Conservation (phyloP, 2,113 vertebrate species). For the Heliornis fulica region DNA sequence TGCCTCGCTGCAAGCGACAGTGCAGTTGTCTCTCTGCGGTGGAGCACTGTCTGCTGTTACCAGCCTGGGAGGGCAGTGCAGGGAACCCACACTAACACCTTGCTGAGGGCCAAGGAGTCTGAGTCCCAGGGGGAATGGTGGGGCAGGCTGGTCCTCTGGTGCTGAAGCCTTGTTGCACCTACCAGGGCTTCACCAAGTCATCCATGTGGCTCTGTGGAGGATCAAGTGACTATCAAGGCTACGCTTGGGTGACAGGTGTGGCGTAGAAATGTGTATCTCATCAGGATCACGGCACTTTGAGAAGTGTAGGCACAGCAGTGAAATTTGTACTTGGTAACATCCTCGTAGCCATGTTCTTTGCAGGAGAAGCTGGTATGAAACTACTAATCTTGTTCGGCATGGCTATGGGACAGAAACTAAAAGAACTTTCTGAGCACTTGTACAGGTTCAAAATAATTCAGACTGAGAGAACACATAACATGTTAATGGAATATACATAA, state of each 20-base stretch:
- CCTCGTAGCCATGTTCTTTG: background rate
- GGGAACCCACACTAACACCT: background rate
- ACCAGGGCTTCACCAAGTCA: background rate
- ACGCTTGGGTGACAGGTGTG: background rate
- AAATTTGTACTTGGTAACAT: background rate
- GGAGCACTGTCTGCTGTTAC: background rate
- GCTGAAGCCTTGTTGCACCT: background rate
- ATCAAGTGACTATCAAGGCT: background rate
- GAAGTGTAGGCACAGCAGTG: background rate
- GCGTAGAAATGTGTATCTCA: background rate
- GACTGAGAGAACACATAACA: background rate
- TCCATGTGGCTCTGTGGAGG: background rate
- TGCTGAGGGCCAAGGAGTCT: background rate
- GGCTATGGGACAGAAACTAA: background rate
- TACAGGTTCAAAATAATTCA: background rate
- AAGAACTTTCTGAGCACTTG: background rate
- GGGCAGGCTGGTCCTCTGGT: background rate
- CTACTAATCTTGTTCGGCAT: background rate
- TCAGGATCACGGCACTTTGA: background rate
- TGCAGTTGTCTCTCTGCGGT: accelerated
- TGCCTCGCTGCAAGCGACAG: background rate
- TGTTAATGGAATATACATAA: background rate
- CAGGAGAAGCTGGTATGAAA: background rate
- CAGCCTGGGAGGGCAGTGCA: background rate
- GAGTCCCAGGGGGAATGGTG: background rate